phyloP scores from a whole-genome alignment of 2,797 vertebrate genomes.

The Clamator glandarius region DNA sequence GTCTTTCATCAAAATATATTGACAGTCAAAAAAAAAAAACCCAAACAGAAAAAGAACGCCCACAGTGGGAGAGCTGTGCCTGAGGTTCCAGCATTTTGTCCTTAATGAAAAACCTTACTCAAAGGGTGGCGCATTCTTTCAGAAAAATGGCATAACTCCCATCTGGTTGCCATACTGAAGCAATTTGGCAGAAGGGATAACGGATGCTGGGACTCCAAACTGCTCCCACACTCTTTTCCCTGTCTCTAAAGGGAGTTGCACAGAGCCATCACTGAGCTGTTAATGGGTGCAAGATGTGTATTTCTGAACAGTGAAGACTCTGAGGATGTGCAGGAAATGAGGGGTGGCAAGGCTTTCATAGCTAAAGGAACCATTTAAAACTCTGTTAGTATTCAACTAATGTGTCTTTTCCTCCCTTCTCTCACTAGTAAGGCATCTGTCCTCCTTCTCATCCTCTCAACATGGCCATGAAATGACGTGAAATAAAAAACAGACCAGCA shows the following conservation, averaged over 20 bases:
- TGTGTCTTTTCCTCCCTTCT: neutral
- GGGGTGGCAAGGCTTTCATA: neutral
- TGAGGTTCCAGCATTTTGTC: neutral
- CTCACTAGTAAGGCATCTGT: neutral
- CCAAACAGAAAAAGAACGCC: neutral
- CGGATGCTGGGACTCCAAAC: constrained; percentile 19
- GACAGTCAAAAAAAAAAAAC: neutral
- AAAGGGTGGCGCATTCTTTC: neutral
- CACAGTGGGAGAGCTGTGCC: neutral
- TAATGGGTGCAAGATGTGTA: constrained; percentile 49
- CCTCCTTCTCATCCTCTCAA: neutral
- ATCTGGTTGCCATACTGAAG: constrained; percentile 54
- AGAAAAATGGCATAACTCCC: constrained; percentile 7
- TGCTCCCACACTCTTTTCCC: constrained; percentile 14
- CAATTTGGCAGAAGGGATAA: constrained; percentile 31
- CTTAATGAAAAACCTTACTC: neutral
- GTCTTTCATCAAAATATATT: neutral
- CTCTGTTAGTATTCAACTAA: neutral
- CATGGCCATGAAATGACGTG: neutral
- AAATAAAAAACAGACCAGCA: neutral
- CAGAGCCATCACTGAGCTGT: neutral
- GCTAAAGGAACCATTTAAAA: constrained; percentile 28
- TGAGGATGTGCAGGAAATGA: constrained; percentile 24
- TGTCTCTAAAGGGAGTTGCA: neutral
- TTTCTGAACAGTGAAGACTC: neutral